Evolutionary conservation across 2,113 vertebrate genomes (phyloP).

Genomic region (Poicephalus gulielmi): DNA sequence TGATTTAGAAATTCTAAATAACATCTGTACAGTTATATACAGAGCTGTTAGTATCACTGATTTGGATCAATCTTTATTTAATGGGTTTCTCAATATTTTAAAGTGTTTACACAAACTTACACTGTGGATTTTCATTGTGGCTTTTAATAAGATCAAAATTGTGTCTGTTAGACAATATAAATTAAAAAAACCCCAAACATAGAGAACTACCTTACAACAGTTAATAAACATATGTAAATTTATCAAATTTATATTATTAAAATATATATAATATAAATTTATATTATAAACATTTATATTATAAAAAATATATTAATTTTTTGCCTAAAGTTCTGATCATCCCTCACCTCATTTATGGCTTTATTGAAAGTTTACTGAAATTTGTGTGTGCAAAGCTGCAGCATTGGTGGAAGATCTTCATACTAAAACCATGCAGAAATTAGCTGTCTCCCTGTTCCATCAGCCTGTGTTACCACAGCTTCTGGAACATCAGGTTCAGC

Average conservation of each 20-base stretch:
- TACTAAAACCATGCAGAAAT: neutral
- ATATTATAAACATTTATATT: no score
- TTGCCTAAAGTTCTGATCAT: neutral
- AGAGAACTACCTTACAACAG: neutral
- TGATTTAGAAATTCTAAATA: neutral
- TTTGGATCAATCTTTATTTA: neutral
- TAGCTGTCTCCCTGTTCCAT: neutral
- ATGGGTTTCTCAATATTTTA: neutral
- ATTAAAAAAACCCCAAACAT: fast-evolving
- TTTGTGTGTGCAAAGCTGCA: neutral
- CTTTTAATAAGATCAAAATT: neutral
- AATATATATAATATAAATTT: no score
- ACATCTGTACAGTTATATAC: neutral
- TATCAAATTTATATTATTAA: neutral
- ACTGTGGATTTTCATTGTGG: neutral
- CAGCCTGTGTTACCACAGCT: neutral
- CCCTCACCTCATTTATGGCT: neutral
- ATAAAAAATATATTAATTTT: neutral
- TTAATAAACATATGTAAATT: neutral
- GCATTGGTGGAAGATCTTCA: neutral
- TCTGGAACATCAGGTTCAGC: neutral
- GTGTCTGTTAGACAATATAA: neutral
- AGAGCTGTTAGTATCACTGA: neutral
- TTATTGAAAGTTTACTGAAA: neutral
- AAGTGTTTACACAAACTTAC: neutral